These are phyloP conservation scores for Hypotaenidia philippensis DNA, from an alignment of 2,797 vertebrate species.

Conservation along the genomic window DNA sequence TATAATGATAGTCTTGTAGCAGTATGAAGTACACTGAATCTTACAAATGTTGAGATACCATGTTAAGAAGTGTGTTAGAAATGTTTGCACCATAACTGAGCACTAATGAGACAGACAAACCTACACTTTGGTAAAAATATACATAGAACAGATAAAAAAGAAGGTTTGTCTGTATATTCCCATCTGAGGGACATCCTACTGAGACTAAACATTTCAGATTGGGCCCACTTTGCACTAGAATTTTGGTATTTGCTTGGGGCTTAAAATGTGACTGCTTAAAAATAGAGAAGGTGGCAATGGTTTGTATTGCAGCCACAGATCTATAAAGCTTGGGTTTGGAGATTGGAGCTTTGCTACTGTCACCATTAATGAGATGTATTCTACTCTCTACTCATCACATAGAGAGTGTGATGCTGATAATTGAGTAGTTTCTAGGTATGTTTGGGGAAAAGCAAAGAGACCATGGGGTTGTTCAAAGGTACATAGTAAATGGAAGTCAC, in stretches of 20 bases:
- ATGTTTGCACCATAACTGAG: neutral
- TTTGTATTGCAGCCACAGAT: neutral
- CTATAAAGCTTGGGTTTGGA: neutral
- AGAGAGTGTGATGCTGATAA: neutral
- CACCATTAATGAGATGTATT: neutral
- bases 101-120: neutral
- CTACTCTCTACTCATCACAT: neutral
- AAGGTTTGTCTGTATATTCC: neutral
- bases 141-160: neutral
- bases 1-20: neutral
- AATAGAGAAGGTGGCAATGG: neutral
- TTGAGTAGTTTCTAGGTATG: neutral
- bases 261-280: neutral
- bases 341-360: neutral
- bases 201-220: neutral
- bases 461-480: neutral
- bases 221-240: neutral
- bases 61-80: neutral
- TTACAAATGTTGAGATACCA: neutral
- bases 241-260: neutral
- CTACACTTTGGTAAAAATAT: neutral
- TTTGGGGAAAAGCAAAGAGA: neutral
- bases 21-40: neutral
- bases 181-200: neutral
- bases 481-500: neutral